Percentiles rank a stretch among this genome's conserved stretches.
phyloP scores from a whole-genome alignment of 2,113 vertebrate species.

The Fulmarus glacialis region DNA sequence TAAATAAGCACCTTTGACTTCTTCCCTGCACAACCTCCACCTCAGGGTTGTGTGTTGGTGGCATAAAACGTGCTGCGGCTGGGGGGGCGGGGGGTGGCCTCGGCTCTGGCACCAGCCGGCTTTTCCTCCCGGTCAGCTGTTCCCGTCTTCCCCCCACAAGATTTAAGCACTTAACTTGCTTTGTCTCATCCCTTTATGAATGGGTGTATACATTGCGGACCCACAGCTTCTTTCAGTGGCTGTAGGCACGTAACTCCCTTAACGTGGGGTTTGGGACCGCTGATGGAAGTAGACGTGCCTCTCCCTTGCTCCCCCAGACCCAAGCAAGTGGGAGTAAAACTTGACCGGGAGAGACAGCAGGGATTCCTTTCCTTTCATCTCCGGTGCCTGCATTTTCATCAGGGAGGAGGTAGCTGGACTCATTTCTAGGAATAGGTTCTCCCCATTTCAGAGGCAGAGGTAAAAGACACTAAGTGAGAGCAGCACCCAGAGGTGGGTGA shows the following conservation, averaged over 20 bases:
- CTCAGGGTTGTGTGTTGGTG: background rate
- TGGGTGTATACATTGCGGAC: fast-evolving
- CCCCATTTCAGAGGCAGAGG: background rate
- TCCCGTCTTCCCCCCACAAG: background rate
- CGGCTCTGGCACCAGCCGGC: background rate
- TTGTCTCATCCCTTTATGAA: background rate
- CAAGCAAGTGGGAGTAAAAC: background rate
- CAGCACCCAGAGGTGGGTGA: background rate
- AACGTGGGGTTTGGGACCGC: fast-evolving
- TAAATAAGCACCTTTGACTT: background rate
- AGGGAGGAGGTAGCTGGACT: background rate
- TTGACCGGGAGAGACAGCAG: background rate
- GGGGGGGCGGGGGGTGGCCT: fast-evolving
- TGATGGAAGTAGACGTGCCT: background rate
- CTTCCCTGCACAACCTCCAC: background rate
- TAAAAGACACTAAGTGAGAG: background rate
- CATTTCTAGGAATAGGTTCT: background rate
- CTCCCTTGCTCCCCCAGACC: background rate
- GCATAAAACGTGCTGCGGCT: background rate
- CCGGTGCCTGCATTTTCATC: background rate
- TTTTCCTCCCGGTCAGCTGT: background rate
- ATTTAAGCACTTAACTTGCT: background rate
- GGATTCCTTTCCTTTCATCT: background rate
- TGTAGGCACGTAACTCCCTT: too few species aligned
- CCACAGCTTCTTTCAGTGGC: background rate